Evolutionary conservation across 2,888 invertebrate genomes (phyloP).

Genomic region (Abscondita cerata): DNA sequence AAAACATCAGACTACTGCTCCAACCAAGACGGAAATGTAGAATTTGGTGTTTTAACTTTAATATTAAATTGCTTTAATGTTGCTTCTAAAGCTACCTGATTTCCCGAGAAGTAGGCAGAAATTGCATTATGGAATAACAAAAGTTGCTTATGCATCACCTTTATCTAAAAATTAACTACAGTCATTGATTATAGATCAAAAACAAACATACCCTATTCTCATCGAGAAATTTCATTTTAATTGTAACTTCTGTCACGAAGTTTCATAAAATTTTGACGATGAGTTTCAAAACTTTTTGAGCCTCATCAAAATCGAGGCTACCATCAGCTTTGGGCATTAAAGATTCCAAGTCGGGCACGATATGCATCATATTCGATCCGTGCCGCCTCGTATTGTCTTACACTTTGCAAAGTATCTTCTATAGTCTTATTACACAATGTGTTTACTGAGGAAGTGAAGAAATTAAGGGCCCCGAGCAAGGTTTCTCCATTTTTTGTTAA

Average conservation of each 20-base stretch:
- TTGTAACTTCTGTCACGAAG: slow-evolving; percentile 90
- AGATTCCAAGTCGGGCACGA: slow-evolving; percentile 89
- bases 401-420: slow-evolving; percentile 87
- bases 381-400: slow-evolving; percentile 78
- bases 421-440: slow-evolving; percentile 98
- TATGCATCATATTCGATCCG: slow-evolving; percentile 97
- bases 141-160: slow-evolving; percentile 98
- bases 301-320: slow-evolving; percentile 74
- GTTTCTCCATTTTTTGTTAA: slow-evolving; percentile 94
- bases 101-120: slow-evolving; percentile 96
- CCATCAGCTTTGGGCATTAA: slow-evolving; percentile 71
- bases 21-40: slow-evolving; percentile 80
- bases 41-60: slow-evolving; percentile 82
- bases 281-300: slow-evolving; percentile 82
- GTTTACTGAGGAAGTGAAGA: slow-evolving; percentile 94
- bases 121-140: slow-evolving; percentile 95
- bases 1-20: slow-evolving; percentile 67
- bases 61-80: slow-evolving; percentile 96
- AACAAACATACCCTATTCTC: slow-evolving; percentile 84
- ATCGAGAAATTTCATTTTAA: slow-evolving; percentile 95
- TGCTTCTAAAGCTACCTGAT: slow-evolving; percentile 90
- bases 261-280: slow-evolving; percentile 91
- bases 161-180: slow-evolving; percentile 79
- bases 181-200: background rate
- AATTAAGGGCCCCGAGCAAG: slow-evolving; percentile 89